Evolutionary conservation across 2,797 vertebrate species (phyloP).

Genomic region (Cossypha niveicapilla): DNA sequence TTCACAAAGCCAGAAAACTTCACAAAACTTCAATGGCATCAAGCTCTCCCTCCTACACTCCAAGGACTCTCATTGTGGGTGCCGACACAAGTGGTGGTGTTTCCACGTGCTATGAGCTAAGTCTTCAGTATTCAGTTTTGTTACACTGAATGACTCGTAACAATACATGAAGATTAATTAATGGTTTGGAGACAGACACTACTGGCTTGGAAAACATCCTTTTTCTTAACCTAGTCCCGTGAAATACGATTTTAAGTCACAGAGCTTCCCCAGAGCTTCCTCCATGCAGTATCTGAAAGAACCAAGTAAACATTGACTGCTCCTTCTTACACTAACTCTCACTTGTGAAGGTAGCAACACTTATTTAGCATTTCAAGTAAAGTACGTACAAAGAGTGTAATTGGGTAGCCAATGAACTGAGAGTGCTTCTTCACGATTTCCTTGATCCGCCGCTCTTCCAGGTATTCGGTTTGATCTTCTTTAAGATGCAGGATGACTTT

Average conservation of each 20-base stretch:
- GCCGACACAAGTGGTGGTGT: accelerated
- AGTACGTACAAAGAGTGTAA: slow-evolving; percentile 86
- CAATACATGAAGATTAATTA: accelerated
- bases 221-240: accelerated
- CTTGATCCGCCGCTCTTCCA: slow-evolving; percentile 88
- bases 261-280: neutral
- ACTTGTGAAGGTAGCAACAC: accelerated
- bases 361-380: accelerated
- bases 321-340: accelerated
- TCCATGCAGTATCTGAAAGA: accelerated
- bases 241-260: accelerated
- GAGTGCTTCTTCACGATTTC: slow-evolving; percentile 96
- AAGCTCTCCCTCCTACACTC: neutral
- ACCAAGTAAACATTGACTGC: accelerated
- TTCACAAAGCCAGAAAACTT: accelerated
- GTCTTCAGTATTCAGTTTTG: accelerated
- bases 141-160: accelerated
- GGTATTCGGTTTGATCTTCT: slow-evolving; percentile 91
- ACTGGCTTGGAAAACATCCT: accelerated
- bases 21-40: accelerated
- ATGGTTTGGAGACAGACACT: accelerated
- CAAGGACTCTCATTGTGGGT: neutral
- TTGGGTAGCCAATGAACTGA: slow-evolving; percentile 95
- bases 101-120: accelerated
- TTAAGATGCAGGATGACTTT: slow-evolving; percentile 91